Conservation (phyloP, 1,140 invertebrate genomes). For the Melipona quadrifasciata region DNA sequence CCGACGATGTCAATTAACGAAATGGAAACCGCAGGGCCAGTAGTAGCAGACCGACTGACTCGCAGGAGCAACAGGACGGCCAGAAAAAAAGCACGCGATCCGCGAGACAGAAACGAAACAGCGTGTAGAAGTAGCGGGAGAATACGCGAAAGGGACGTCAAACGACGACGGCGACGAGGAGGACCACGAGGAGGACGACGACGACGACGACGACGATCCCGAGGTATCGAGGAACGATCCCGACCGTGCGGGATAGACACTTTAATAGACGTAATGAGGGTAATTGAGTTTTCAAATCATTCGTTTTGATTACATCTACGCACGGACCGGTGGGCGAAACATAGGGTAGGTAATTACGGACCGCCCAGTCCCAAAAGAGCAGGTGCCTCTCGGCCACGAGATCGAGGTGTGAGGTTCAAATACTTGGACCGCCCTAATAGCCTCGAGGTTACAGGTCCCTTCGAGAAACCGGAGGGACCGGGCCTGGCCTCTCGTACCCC, state of each 20-base stretch:
- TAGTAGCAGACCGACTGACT: not conserved
- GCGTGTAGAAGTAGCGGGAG: not conserved
- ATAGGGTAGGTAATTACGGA: conserved; percentile 79
- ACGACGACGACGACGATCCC: conserved; percentile 1
- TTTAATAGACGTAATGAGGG: conserved; percentile 78
- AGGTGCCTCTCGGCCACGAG: conserved; percentile 78
- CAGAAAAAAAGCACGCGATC: conserved; percentile 1
- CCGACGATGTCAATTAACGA: conserved; percentile 45
- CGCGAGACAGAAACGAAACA: not conserved
- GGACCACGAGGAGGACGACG: conserved; percentile 13
- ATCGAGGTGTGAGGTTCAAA: conserved; percentile 81
- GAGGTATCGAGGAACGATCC: conserved; percentile 10
- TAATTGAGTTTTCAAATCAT: conserved; percentile 81
- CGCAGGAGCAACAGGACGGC: not conserved
- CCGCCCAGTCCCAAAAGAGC: conserved; percentile 80
- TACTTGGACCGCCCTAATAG: conserved; percentile 80
- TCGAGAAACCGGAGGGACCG: conserved; percentile 62
- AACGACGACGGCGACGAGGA: conserved; percentile 9
- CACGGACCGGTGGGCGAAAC: conserved; percentile 72
- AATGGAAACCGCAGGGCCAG: conserved; percentile 33
- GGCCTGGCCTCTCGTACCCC: conserved; percentile 16
- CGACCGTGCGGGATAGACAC: conserved; percentile 65
- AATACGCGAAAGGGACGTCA: not conserved
- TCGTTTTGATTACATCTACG: conserved; percentile 80
- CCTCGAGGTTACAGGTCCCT: conserved; percentile 78